Base-by-base conservation (phyloP, 2,888 invertebrate genomes). In the Sipha maydis region DNA sequence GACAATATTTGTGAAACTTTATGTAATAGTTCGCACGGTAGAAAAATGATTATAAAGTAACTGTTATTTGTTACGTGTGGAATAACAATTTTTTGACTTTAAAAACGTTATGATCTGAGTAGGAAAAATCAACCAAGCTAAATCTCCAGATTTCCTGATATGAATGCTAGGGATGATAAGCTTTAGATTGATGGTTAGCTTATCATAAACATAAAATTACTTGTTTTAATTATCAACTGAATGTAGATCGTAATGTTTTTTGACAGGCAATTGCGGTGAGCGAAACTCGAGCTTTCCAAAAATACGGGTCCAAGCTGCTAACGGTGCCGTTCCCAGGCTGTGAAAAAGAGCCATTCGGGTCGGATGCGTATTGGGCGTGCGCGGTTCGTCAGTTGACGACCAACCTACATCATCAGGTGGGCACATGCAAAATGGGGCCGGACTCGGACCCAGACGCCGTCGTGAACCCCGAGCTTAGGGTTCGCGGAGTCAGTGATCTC, bases 361-460 rank as follows among this genome's bases (percentile, higher is more conserved):
- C 94, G n/a, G 95, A 96, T 90, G 93, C 92, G 1, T 96, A 96
- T 91, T 95, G 95, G 92, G 94, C 93, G 67, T 96, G 96, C 91
- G 93, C 95, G 91, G 93, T 94, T 0, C 93, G 94, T 89, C 94
- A 94, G 92, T 93, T 95, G 90, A 94, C 95, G 0, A 94, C 95
- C 90, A 95, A 95, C 1, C 94, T 95, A 89, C 95, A 95, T 91
- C 91, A 90, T 78, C 91, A 91, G 67, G 90, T 90, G 89, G 93
- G 93, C 1, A 95, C 95, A 0, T 95, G 95, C 90, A 94, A 95
- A 91, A 95, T 95, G 95, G 95, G 95, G 0, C 92, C 93, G 0
- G 90, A 91, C 67, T 91, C 90, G 1, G 94, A 95, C 91, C 93
- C 93, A 19, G 92, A 93, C 14, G 93, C 95, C 0, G 95, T 95